Evolutionary conservation across 2,113 vertebrate species (phyloP), one percentile per base, ranked within the genome.

Genomic region (Pholis gunnellus): DNA sequence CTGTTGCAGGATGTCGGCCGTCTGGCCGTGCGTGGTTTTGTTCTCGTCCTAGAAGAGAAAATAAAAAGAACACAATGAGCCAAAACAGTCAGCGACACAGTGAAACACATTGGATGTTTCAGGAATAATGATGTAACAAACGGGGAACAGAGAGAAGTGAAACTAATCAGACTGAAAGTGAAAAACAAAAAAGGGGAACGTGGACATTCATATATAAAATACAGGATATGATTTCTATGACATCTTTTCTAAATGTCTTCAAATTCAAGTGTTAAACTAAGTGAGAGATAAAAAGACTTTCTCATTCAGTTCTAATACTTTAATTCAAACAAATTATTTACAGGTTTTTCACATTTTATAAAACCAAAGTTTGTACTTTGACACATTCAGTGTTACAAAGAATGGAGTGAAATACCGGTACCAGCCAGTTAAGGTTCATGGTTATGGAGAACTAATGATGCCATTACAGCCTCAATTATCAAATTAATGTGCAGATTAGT

Each of bases 1-100:
- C 91, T 96, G 96, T 66, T 94, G 95, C 82, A 97, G 88, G 78
- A 95, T 94, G 90, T 97, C 95, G 81, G 96, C 95, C 89, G 96
- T 97, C 92, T 96, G 96, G 87, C 82, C 95, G 87, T 96, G 94
- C 29, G 95, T 92, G 82, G 95, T 92, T 91, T 95, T 97, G 82
- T 96, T 96, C 92, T 97, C 96, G 83, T 96, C 94, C 96, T 97
- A 27, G 20, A 54, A 48, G 15, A 78, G 2, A 14, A 44, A 31
- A 57, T 2, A 57, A 54, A 31, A 65, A 1, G n/a, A 29, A 67
- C 17, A 36, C 22, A 15, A 14, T 50, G n/a, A 66, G 40, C 5
- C 2, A 17, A 31, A 46, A 74, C 0, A 57, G 3, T 15, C 44
- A 17, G 9, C 38, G 29, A 46, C 2, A 57, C 2, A 3, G 0